Conservation (phyloP, 2,113 vertebrate species). For the Rostratula benghalensis region DNA sequence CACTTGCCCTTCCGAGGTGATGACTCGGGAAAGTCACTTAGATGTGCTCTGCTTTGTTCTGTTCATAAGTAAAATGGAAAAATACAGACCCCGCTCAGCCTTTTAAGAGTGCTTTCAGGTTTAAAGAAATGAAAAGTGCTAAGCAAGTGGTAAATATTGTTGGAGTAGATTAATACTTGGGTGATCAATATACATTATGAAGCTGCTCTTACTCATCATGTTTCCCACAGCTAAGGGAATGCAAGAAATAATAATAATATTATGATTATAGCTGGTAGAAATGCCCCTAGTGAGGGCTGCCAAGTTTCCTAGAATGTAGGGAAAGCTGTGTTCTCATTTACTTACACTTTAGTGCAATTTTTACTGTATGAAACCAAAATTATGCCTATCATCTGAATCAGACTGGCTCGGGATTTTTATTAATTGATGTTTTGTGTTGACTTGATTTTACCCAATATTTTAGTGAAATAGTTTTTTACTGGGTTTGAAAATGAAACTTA, state of each 20-base stretch:
- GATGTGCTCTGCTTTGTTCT: not conserved
- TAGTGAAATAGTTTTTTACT: not conserved
- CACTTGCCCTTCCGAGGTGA: rapidly evolving
- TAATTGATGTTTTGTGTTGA: not conserved
- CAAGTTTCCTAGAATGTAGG: not conserved
- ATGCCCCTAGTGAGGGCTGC: not conserved
- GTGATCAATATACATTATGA: conserved; percentile 68
- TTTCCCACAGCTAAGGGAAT: conserved; percentile 46
- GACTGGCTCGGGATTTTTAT: not conserved
- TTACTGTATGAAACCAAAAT: not conserved
- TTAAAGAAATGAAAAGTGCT: conserved; percentile 49
- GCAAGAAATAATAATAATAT: conserved; percentile 24
- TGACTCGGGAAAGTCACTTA: not conserved
- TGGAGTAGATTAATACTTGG: conserved; percentile 44
- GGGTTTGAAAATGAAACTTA: not conserved
- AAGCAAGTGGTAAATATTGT: conserved; percentile 30
- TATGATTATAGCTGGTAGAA: not conserved
- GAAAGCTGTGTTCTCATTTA: not conserved
- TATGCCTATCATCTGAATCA: not conserved
- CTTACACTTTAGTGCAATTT: not conserved
- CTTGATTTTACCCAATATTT: not conserved
- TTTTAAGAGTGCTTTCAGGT: conserved; percentile 10
- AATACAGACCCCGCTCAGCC: not conserved
- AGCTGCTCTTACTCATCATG: conserved; percentile 63
- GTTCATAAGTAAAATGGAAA: not conserved